Evolutionary conservation across 1,140 invertebrate genomes (phyloP), one percentile per base, ranked within the genome.

Genomic region (Mamestra configurata): DNA sequence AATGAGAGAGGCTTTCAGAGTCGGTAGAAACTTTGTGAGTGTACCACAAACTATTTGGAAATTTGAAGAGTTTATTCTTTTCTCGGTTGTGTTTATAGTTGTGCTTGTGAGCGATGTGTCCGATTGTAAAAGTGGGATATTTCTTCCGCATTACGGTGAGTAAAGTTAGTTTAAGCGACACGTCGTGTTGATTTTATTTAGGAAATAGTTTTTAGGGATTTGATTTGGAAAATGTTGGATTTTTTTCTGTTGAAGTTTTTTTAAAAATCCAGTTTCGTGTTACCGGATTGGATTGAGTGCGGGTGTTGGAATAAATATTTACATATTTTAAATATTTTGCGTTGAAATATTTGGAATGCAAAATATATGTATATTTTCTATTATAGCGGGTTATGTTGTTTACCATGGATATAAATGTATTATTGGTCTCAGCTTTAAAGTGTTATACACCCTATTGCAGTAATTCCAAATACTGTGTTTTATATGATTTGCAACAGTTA

Each of bases 61-160:
- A 79, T 89, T 68, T 84, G 27, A 79, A 81, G 81, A 86, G 77
- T 85, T 86, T 85, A 80, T 79, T 46, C 76, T 81, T 81, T 79
- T 71, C 15, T 37, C 40, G 51, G 57, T 88, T 86, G 89, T 90
- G 88, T 87, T 87, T 84, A 79, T 80, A 84, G 79, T 80, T 85
- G 90, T 91, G 86, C 79, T 84, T 85, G 88, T 92, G 91, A 80
- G 79, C 82, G 81, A 85, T 88, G 90, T 92, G 88, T 82, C 79
- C 82, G 84, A 89, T 89, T 83, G 90, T 91, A 88, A 83, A 90
- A 83, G 85, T 84, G 81, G 82, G 86, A 92, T 93, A 82, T 91
- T 91, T 90, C 82, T 84, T 78, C 83, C 82, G 79, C 83, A 88
- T 88, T 82, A 85, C 86, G 90, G 92, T 93, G 82, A 92, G 92